Conservation (phyloP, 2,888 invertebrate genomes). For the Netelia inedita region DNA sequence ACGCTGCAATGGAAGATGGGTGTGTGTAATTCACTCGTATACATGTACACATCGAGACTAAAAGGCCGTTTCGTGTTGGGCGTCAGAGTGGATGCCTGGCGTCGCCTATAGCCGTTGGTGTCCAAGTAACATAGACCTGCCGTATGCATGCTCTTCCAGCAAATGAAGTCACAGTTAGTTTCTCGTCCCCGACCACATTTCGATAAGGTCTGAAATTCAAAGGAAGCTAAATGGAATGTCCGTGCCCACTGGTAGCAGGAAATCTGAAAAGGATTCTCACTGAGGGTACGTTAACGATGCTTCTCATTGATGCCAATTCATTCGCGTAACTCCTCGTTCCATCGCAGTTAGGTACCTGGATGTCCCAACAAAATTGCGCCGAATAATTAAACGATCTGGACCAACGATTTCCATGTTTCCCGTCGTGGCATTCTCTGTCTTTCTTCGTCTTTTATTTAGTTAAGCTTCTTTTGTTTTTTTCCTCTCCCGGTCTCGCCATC, state of each 20-base stretch:
- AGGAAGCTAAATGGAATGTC: slow-evolving; percentile 39
- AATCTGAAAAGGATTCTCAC: slow-evolving; percentile 31
- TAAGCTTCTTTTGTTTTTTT: too few species aligned
- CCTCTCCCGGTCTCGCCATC: too few species aligned
- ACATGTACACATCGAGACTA: slow-evolving; percentile 29
- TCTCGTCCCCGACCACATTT: slow-evolving; percentile 55
- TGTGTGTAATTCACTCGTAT: slow-evolving; percentile 15
- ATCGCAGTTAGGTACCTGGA: not conserved
- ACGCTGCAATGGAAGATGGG: slow-evolving; percentile 56
- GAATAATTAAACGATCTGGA: too few species aligned
- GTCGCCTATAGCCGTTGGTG: not conserved
- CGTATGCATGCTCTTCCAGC: slow-evolving; percentile 2
- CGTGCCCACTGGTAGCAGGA: slow-evolving; percentile 8
- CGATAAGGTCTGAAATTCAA: slow-evolving; percentile 38
- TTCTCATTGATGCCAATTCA: slow-evolving; percentile 22
- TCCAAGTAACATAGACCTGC: not conserved
- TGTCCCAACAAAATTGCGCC: too few species aligned
- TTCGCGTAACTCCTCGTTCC: not conserved
- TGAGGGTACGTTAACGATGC: not conserved
- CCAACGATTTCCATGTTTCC: too few species aligned
- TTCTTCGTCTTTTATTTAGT: too few species aligned
- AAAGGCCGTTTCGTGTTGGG: not conserved
- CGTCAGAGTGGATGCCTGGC: not conserved
- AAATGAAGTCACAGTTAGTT: slow-evolving; percentile 31
- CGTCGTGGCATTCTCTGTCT: too few species aligned